phyloP scores from a whole-genome alignment of 2,113 vertebrate species.

The Brachypodius melanocephalos region DNA sequence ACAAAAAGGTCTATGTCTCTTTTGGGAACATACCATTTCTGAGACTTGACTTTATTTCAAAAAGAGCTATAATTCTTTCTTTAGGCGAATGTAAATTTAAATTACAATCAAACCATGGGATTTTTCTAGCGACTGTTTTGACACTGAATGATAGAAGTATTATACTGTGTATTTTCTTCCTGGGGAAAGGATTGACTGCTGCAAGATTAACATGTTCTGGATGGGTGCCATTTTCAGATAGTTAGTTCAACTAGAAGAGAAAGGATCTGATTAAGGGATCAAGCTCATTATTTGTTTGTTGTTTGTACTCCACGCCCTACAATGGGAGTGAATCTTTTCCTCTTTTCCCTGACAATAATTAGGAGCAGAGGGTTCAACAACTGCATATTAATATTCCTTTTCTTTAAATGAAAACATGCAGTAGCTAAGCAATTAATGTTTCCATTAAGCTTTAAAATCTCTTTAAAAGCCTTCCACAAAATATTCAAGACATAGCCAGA shows the following conservation, averaged over 20 bases:
- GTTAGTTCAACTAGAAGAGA: neutral
- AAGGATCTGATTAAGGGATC: conserved; percentile 23
- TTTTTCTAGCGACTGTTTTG: conserved; percentile 4
- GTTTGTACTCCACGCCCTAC: neutral
- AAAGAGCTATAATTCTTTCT: neutral
- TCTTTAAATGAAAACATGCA: neutral
- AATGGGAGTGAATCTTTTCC: neutral
- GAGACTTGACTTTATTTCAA: neutral
- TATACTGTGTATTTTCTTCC: neutral
- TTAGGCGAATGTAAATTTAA: neutral
- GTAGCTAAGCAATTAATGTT: neutral
- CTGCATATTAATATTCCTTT: neutral
- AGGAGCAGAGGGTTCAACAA: neutral
- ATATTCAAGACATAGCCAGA: neutral
- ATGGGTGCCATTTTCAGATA: conserved; percentile 12
- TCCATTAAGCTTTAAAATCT: neutral
- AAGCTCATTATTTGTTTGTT: neutral
- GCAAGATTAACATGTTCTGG: neutral
- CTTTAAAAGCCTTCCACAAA: neutral
- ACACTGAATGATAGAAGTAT: neutral
- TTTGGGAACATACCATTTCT: neutral
- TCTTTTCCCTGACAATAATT: neutral
- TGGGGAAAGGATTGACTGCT: neutral
- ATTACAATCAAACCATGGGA: neutral
- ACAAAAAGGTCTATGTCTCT: neutral